phyloP scores from a whole-genome alignment of 2,113 vertebrate genomes.

The Clarias macrocephalus region DNA sequence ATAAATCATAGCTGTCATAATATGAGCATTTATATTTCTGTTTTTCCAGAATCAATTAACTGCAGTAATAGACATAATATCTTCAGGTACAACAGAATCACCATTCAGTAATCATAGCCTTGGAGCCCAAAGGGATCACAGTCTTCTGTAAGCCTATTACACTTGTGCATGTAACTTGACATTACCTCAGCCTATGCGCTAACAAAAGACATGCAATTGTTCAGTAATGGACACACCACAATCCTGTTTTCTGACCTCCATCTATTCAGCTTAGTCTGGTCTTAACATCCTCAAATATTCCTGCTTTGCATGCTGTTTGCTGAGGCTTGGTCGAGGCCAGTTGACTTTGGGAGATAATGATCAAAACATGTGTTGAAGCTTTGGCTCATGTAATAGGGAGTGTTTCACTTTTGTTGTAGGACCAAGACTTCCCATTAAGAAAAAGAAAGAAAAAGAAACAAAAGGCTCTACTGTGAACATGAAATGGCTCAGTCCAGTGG shows the following conservation, averaged over 20 bases:
- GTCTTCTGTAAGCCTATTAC: background rate
- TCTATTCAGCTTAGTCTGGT: slow-evolving; percentile 14
- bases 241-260: slow-evolving; percentile 5
- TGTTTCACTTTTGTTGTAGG: background rate
- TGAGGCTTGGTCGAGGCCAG: background rate
- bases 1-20: background rate
- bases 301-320: slow-evolving; percentile 29
- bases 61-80: background rate
- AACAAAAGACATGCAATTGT: slow-evolving; percentile 17
- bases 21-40: slow-evolving; percentile 18
- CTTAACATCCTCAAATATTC: background rate
- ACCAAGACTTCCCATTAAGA: background rate
- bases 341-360: background rate
- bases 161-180: slow-evolving; percentile 34
- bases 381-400: background rate
- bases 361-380: slow-evolving; percentile 7
- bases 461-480: background rate
- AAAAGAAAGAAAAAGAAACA: background rate
- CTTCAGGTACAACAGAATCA: slow-evolving; percentile 26
- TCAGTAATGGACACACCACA: background rate
- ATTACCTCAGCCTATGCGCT: slow-evolving; percentile 12
- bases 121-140: slow-evolving; percentile 9
- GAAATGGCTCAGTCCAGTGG: slow-evolving; percentile 2
- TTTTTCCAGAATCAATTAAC: slow-evolving; percentile 13
- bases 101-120: background rate